Percentiles rank a stretch among this genome's conserved stretches.
These are phyloP conservation scores for Peucedramus taeniatus DNA, from an alignment of 2,113 vertebrate genomes.

Conservation along the genomic window DNA sequence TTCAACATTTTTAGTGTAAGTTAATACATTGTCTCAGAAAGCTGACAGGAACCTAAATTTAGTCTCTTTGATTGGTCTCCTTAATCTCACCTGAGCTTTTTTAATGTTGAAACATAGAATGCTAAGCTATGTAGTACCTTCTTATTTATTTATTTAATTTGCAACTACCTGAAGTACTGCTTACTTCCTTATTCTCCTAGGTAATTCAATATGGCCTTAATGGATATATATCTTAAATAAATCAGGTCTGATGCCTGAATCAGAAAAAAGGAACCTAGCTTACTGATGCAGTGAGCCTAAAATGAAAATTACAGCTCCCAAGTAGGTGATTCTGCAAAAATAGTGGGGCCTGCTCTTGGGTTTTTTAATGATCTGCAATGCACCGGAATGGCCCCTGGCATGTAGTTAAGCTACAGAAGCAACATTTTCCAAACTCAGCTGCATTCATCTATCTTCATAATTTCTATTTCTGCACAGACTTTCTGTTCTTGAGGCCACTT, in stretches of 20 bases:
- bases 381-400: not conserved
- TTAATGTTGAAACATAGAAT: not conserved
- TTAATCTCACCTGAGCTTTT: not conserved
- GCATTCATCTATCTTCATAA: constrained; percentile 1
- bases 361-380: not conserved
- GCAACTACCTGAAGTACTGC: not conserved
- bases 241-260: not conserved
- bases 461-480: not conserved
- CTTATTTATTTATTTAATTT: not conserved
- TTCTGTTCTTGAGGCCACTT: not conserved
- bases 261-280: not conserved
- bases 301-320: not conserved
- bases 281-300: not conserved
- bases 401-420: not conserved
- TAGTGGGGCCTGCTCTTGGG: not conserved
- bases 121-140: not conserved
- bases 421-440: not conserved
- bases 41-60: not conserved
- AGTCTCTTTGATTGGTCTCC: not conserved
- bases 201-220: not conserved
- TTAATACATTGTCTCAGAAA: not conserved
- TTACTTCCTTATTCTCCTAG: not conserved
- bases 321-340: not conserved
- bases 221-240: not conserved
- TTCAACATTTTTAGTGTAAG: not conserved